Percentiles rank a stretch among this genome's conserved stretches.
phyloP scores from a whole-genome alignment of 2,113 vertebrate genomes.

The Hemichromis elongatus region DNA sequence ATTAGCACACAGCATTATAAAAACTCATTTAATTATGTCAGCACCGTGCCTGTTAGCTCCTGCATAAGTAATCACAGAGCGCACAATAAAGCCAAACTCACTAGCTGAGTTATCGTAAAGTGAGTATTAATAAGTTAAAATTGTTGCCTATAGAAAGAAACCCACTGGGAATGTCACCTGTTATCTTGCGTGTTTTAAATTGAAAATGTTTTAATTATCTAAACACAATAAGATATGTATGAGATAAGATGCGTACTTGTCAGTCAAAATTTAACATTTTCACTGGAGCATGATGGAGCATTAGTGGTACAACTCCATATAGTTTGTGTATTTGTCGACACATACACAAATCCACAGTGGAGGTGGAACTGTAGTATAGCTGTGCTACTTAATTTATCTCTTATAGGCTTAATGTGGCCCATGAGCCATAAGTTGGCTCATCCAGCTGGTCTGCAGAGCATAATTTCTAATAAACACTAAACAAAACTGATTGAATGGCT shows the following conservation, averaged over 20 bases:
- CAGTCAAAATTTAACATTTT: not conserved
- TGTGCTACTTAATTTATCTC: not conserved
- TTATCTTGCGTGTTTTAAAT: not conserved
- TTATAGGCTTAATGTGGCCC: not conserved
- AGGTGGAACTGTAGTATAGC: not conserved
- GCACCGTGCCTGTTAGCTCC: not conserved
- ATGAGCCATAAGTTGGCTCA: not conserved
- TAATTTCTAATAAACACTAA: not conserved
- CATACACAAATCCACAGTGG: not conserved
- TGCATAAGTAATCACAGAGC: not conserved
- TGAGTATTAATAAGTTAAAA: not conserved
- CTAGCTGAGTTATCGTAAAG: not conserved
- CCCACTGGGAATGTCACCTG: not conserved
- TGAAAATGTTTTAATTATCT: not conserved
- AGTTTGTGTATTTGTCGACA: not conserved
- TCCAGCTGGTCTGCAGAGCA: not conserved
- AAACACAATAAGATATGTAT: not conserved
- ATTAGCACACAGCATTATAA: not conserved
- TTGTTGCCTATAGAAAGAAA: not conserved
- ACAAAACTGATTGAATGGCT: not conserved
- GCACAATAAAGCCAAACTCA: not conserved
- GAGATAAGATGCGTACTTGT: not conserved
- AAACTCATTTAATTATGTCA: not conserved
- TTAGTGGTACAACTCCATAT: not conserved
- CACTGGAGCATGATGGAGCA: not conserved